Conservation (phyloP, 2,797 vertebrate genomes). For the Sarcophilus harrisii region DNA sequence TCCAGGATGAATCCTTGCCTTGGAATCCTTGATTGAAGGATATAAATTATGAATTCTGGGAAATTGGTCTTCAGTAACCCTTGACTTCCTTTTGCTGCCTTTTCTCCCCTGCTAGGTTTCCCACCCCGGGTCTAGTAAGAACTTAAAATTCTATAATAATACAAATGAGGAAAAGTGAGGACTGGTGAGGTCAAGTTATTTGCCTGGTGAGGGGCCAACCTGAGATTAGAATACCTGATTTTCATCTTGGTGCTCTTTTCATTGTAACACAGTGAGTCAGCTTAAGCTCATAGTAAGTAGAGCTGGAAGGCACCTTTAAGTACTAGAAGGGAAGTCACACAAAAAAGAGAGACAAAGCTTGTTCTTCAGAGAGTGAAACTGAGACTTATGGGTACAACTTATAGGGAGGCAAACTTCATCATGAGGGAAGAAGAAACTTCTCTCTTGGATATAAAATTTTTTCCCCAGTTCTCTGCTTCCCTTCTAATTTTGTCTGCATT, state of each 20-base stretch:
- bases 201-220: background rate
- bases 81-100: background rate
- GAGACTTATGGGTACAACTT: background rate
- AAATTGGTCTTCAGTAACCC: background rate
- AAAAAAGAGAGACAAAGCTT: background rate
- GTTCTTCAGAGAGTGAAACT: background rate
- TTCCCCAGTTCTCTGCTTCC: too few species aligned
- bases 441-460: too few species aligned
- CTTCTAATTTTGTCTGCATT: too few species aligned
- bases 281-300: background rate
- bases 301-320: background rate
- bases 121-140: background rate
- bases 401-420: background rate
- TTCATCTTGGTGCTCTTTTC: background rate
- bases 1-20: conserved; percentile 39
- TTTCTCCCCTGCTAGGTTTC: background rate
- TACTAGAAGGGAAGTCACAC: background rate
- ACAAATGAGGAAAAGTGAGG: conserved; percentile 7
- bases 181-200: background rate
- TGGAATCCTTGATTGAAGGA: conserved; percentile 34
- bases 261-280: background rate
- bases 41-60: background rate
- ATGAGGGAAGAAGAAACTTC: background rate
- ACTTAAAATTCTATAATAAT: background rate
- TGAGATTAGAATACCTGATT: background rate